These are phyloP conservation scores for Autographa pulchrina DNA, from an alignment of 2,888 invertebrate genomes.

Conservation along the genomic window DNA sequence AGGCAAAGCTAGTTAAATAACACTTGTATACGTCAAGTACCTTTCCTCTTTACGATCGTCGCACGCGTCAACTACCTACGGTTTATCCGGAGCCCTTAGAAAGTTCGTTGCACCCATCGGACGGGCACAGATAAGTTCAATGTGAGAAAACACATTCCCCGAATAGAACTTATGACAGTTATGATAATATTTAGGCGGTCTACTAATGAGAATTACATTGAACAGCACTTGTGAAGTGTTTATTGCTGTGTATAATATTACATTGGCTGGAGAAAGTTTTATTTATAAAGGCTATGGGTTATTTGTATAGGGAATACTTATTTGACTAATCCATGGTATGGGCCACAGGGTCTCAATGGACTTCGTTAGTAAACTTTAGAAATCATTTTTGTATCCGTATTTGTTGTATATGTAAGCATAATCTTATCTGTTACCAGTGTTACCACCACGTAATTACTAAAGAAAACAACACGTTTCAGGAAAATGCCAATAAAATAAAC, in stretches of 20 bases:
- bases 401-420: not conserved
- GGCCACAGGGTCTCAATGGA: constrained; percentile 33
- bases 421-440: not conserved
- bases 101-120: constrained; percentile 72
- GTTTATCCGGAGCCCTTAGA: constrained; percentile 70
- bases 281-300: constrained; percentile 25
- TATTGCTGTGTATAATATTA: constrained; percentile 32
- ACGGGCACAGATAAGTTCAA: constrained; percentile 72
- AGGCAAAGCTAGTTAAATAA: constrained; percentile 28
- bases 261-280: constrained; percentile 38
- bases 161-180: constrained; percentile 68
- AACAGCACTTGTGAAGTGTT: constrained; percentile 36
- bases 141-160: constrained; percentile 75
- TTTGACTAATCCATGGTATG: constrained; percentile 22
- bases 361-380: constrained; percentile 47
- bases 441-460: not conserved
- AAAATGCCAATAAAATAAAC: not conserved
- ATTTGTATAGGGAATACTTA: constrained; percentile 32
- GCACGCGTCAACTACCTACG: constrained; percentile 60
- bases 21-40: constrained; percentile 49
- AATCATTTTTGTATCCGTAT: not conserved
- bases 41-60: constrained; percentile 55
- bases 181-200: constrained; percentile 72
- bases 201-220: constrained; percentile 58
- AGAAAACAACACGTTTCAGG: not conserved